A percentile compares a stretch with the other conserved stretches of the same genome.
Conservation (phyloP, 2,797 vertebrate species). For the Margarornis squamiger region DNA sequence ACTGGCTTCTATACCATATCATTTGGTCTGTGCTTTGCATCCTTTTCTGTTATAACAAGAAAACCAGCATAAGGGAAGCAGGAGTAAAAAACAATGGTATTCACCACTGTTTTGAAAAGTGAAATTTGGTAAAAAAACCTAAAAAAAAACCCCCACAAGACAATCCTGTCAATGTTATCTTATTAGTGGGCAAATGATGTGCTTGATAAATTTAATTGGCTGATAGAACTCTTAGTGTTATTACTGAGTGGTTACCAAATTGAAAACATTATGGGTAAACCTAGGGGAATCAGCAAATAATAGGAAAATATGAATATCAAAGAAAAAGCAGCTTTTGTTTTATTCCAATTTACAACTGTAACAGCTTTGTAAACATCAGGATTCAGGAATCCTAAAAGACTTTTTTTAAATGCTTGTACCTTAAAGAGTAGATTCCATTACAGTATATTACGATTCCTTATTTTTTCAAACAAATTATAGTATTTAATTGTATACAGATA, state of each 20-base stretch:
- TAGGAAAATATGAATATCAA: slow-evolving; percentile 68
- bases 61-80: background rate
- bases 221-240: slow-evolving; percentile 70
- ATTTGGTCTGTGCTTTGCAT: background rate
- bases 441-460: background rate
- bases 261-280: slow-evolving; percentile 73
- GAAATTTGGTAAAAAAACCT: slow-evolving; percentile 43
- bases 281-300: slow-evolving; percentile 71
- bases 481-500: slow-evolving; percentile 57
- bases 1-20: background rate
- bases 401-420: background rate
- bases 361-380: slow-evolving; percentile 43
- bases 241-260: slow-evolving; percentile 76
- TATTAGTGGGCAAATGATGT: slow-evolving; percentile 72
- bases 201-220: slow-evolving; percentile 81
- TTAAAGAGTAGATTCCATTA: slow-evolving; percentile 46
- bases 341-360: slow-evolving; percentile 37
- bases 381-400: slow-evolving; percentile 48
- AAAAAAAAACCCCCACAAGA: slow-evolving; percentile 28
- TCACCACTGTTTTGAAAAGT: background rate
- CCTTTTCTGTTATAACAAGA: background rate
- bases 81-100: slow-evolving; percentile 1
- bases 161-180: slow-evolving; percentile 63
- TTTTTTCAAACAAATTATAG: slow-evolving; percentile 34
- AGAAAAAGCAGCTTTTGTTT: slow-evolving; percentile 64